phyloP scores from a whole-genome alignment of 2,888 invertebrate genomes.

The Drosophila fungiperda region DNA sequence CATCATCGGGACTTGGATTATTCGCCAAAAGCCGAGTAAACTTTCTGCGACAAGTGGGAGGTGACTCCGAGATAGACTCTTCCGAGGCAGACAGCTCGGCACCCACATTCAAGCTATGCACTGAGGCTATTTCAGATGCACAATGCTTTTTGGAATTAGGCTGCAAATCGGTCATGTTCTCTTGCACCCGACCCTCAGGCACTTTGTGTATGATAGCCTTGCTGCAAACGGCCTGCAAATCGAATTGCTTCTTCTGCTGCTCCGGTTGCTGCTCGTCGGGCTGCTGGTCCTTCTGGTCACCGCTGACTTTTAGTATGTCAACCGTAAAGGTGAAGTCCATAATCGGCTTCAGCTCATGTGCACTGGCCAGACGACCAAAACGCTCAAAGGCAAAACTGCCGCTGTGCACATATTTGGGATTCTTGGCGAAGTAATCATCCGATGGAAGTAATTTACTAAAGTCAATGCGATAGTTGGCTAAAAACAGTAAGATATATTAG shows the following conservation, averaged over 20 bases:
- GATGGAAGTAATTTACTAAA: constrained; percentile 70
- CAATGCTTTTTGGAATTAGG: not conserved
- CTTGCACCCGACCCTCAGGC: constrained; percentile 29
- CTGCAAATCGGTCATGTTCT: constrained; percentile 9
- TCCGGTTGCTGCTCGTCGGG: not conserved
- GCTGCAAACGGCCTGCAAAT: constrained; percentile 21
- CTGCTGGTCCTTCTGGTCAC: constrained; percentile 30
- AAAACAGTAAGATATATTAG: not conserved
- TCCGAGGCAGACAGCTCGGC: constrained; percentile 60
- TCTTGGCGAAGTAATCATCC: constrained; percentile 61
- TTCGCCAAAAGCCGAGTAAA: constrained; percentile 32
- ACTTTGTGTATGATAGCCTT: constrained; percentile 35
- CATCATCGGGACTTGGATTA: not conserved
- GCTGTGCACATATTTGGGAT: constrained; percentile 28
- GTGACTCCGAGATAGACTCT: constrained; percentile 3
- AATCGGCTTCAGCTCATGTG: constrained; percentile 63
- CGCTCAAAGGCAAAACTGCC: constrained; percentile 71
- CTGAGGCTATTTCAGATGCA: constrained; percentile 14
- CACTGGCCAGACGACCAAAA: constrained; percentile 52
- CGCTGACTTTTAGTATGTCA: constrained; percentile 59
- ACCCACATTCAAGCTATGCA: constrained; percentile 53
- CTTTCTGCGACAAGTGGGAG: constrained; percentile 30
- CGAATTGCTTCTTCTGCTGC: constrained; percentile 5
- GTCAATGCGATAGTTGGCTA: constrained; percentile 77
- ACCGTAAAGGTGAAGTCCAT: constrained; percentile 76